phyloP scores from a whole-genome alignment of 1,140 invertebrate species.

The Drosophila pachea region DNA sequence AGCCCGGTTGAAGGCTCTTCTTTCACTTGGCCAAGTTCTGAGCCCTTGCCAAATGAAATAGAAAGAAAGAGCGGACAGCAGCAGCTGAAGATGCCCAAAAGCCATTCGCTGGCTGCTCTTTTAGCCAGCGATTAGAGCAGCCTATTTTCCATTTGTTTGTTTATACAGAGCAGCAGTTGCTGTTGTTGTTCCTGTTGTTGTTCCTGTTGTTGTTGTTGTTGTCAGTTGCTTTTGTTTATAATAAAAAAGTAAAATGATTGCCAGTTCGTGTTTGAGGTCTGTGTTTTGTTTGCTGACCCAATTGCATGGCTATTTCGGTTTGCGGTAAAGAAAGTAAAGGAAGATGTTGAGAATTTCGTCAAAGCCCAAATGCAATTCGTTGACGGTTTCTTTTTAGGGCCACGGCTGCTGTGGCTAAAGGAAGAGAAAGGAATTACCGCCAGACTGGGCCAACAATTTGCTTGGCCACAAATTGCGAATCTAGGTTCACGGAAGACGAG shows the following conservation, averaged over 20 bases:
- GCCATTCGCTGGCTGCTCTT: constrained; percentile 37
- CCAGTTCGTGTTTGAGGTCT: constrained; percentile 67
- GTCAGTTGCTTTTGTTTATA: constrained; percentile 32
- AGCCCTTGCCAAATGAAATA: constrained; percentile 46
- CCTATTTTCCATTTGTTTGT: constrained; percentile 1
- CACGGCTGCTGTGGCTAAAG: constrained; percentile 1
- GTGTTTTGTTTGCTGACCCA: constrained; percentile 59
- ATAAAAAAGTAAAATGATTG: constrained; percentile 69
- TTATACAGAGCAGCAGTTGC: constrained; percentile 37
- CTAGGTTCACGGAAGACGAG: not conserved
- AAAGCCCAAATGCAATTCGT: not conserved
- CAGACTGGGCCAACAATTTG: not conserved
- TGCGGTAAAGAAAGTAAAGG: constrained; percentile 63
- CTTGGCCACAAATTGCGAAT: not conserved
- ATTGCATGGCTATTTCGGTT: constrained; percentile 49
- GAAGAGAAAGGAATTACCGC: constrained; percentile 36
- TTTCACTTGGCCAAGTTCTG: constrained; percentile 38
- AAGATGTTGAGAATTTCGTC: constrained; percentile 24
- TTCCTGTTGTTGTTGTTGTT: constrained; percentile 42
- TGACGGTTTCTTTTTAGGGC: constrained; percentile 17
- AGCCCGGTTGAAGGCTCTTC: constrained; percentile 40
- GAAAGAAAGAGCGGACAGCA: constrained; percentile 40
- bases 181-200: constrained; percentile 39
- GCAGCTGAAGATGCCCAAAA: constrained; percentile 10
- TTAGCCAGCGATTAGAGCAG: constrained; percentile 27